phyloP scores from a whole-genome alignment of 2,797 vertebrate species.

The Trachops cirrhosus region DNA sequence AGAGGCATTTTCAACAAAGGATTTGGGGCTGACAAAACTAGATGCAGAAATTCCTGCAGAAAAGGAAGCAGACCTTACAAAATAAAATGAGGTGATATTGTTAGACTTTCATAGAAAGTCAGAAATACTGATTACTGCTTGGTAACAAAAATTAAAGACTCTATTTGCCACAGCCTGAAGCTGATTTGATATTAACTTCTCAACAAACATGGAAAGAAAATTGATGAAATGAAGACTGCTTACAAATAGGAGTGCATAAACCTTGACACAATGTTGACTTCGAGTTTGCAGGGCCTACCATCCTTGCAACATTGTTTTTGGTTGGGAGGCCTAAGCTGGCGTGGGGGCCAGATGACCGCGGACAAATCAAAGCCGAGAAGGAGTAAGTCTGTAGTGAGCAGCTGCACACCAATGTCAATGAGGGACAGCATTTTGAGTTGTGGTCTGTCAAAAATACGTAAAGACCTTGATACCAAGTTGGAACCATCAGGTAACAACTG shows the following conservation, averaged over 20 bases:
- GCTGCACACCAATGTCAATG: conserved; percentile 89
- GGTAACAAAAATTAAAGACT: conserved; percentile 91
- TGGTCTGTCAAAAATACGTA: conserved; percentile 91
- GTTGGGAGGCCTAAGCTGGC: conserved; percentile 88
- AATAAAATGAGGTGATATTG: background rate
- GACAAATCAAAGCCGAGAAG: conserved; percentile 91
- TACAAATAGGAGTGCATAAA: conserved; percentile 91
- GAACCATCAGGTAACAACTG: conserved; percentile 89
- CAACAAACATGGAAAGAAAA: conserved; percentile 93
- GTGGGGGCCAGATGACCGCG: conserved; percentile 91
- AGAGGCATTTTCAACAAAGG: conserved; percentile 94
- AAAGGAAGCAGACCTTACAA: conserved; percentile 80
- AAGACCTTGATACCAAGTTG: conserved; percentile 89
- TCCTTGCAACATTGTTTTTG: conserved; percentile 87
- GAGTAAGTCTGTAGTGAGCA: conserved; percentile 91
- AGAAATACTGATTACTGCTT: background rate
- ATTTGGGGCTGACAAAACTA: conserved; percentile 91
- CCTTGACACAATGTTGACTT: conserved; percentile 90
- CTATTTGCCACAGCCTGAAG: conserved; percentile 93
- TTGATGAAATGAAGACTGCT: conserved; percentile 89
- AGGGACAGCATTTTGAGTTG: conserved; percentile 90
- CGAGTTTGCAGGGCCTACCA: conserved; percentile 89
- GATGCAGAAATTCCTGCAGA: conserved; percentile 90
- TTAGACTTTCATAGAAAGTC: background rate
- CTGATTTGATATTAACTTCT: conserved; percentile 93